Conservation (phyloP, 2,888 invertebrate species). For the Hypomecis punctinalis region DNA sequence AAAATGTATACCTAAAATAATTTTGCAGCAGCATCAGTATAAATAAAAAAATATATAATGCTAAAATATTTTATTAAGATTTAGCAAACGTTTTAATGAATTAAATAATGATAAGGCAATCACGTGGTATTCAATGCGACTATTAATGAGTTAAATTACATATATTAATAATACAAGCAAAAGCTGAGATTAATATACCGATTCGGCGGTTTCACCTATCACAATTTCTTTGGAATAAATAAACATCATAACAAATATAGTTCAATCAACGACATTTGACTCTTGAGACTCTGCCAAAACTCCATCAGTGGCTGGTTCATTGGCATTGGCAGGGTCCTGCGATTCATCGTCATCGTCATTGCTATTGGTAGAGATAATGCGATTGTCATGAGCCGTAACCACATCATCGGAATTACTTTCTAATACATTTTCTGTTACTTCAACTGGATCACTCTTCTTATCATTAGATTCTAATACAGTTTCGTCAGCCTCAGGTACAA, state of each 20-base stretch:
- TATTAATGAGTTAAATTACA: slow-evolving; percentile 72
- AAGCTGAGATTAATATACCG: slow-evolving; percentile 79
- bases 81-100: slow-evolving; percentile 77
- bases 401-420: slow-evolving; percentile 51
- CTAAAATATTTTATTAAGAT: slow-evolving; percentile 83
- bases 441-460: slow-evolving; percentile 31
- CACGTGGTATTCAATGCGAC: slow-evolving; percentile 79
- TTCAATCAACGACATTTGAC: slow-evolving; percentile 51
- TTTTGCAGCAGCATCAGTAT: neutral
- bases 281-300: slow-evolving; percentile 42
- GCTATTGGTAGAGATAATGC: slow-evolving; percentile 47
- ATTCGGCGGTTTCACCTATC: slow-evolving; percentile 74
- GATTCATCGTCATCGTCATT: slow-evolving; percentile 51
- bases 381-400: slow-evolving; percentile 48
- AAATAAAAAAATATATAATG: slow-evolving; percentile 59
- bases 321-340: slow-evolving; percentile 48
- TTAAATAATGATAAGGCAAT: slow-evolving; percentile 83
- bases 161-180: slow-evolving; percentile 75
- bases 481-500: slow-evolving; percentile 61
- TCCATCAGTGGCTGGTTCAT: slow-evolving; percentile 31
- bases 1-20: neutral
- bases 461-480: slow-evolving; percentile 49
- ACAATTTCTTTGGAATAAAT: slow-evolving; percentile 81
- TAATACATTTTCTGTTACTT: slow-evolving; percentile 47
- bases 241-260: slow-evolving; percentile 52